Percentiles rank a stretch among this genome's conserved stretches.
phyloP scores from a whole-genome alignment of 2,113 vertebrate species.

The Bos javanicus region DNA sequence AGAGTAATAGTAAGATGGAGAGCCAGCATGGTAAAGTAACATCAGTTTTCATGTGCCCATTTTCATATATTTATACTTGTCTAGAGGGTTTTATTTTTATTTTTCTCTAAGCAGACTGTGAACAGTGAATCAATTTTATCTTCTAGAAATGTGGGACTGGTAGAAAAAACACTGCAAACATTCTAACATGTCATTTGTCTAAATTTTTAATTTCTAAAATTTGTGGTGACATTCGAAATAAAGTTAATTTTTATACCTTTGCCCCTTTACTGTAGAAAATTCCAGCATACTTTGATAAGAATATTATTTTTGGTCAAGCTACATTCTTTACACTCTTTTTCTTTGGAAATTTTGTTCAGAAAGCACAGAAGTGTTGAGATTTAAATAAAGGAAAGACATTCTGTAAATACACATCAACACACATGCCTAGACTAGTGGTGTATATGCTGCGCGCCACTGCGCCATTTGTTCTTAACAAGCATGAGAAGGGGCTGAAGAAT shows the following conservation, averaged over 20 bases:
- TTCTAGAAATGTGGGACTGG: conserved; percentile 32
- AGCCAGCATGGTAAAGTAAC: not conserved
- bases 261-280: not conserved
- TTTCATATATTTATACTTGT: not conserved
- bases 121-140: conserved; percentile 17
- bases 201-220: not conserved
- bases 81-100: not conserved
- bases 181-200: conserved; percentile 8
- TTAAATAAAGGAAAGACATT: conserved; percentile 53
- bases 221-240: not conserved
- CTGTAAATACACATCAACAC: conserved; percentile 49
- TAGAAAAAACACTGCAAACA: conserved; percentile 7
- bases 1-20: not conserved
- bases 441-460: not conserved
- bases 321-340: conserved; percentile 53
- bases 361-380: conserved; percentile 54
- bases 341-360: conserved; percentile 25
- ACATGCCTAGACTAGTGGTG: not conserved
- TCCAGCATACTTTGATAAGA: conserved; percentile 9
- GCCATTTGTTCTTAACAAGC: conserved; percentile 20
- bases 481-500: not conserved
- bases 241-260: conserved; percentile 24
- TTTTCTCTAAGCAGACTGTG: conserved; percentile 31
- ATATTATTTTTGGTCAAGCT: conserved; percentile 30
- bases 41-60: not conserved